These are phyloP conservation scores for Habroteleia sp. DNA, from an alignment of 2,888 invertebrate species.

Conservation along the genomic window DNA sequence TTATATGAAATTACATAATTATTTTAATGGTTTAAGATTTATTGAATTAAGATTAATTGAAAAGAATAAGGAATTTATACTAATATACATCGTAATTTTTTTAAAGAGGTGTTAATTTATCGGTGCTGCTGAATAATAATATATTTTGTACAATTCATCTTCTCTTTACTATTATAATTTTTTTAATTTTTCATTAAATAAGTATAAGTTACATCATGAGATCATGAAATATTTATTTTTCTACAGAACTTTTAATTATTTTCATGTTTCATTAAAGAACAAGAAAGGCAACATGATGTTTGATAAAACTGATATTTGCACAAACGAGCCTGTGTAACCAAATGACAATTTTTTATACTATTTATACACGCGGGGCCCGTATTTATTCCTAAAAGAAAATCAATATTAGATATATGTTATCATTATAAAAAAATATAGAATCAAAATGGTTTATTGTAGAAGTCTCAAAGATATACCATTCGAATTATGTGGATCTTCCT, in stretches of 20 bases:
- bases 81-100: too few species aligned
- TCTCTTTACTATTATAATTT: too few species aligned
- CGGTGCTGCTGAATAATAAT: too few species aligned
- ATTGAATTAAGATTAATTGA: too few species aligned
- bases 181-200: too few species aligned
- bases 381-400: conserved; percentile 42
- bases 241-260: not conserved
- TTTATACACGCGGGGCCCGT: conserved; percentile 39
- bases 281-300: conserved; percentile 49
- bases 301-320: conserved; percentile 50
- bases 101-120: too few species aligned
- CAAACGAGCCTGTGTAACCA: conserved; percentile 45
- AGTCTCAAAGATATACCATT: too few species aligned
- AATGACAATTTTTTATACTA: conserved; percentile 38
- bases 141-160: too few species aligned
- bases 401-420: conserved; percentile 8
- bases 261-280: conserved; percentile 27
- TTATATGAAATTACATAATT: too few species aligned
- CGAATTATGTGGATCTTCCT: conserved; percentile 33
- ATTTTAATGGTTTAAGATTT: too few species aligned
- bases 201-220: too few species aligned
- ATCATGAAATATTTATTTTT: not conserved
- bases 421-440: conserved; percentile 1
- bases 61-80: too few species aligned
- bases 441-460: not conserved